A percentile compares a stretch with the other conserved stretches of the same genome.
Conservation (phyloP, 2,797 vertebrate species). For the Lerista edwardsae region DNA sequence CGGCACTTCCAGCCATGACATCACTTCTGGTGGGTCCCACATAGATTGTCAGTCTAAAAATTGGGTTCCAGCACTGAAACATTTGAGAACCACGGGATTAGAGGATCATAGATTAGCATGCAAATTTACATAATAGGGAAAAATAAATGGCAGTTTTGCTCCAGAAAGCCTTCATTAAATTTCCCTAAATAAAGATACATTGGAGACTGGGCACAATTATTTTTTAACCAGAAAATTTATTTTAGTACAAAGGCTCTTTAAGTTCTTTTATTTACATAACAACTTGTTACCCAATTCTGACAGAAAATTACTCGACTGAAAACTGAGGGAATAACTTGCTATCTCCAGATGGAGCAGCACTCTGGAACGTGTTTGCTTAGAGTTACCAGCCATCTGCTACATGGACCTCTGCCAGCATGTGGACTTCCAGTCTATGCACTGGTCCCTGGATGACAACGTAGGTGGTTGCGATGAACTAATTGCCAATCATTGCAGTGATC, state of each 20-base stretch:
- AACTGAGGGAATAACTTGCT: conserved; percentile 36
- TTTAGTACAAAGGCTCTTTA: conserved; percentile 29
- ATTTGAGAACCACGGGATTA: too few relatives aligned
- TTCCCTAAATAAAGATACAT: conserved; percentile 29
- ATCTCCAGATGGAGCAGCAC: background rate
- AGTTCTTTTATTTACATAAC: conserved; percentile 14
- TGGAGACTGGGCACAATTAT: background rate
- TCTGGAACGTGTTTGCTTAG: conserved; percentile 48
- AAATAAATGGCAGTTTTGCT: background rate
- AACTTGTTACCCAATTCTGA: conserved; percentile 39
- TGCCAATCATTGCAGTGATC: conserved; percentile 32
- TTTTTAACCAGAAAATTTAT: conserved; percentile 12
- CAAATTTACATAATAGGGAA: conserved; percentile 3
- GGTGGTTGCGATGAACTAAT: conserved; percentile 32
- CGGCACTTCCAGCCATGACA: too few relatives aligned
- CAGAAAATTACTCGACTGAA: conserved; percentile 36
- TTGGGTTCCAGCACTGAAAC: too few relatives aligned
- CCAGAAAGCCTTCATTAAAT: background rate
- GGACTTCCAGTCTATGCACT: conserved; percentile 3
- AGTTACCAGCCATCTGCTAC: conserved; percentile 55
- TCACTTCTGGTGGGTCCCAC: too few relatives aligned
- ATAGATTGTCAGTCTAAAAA: too few relatives aligned
- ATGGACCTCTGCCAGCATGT: conserved; percentile 41
- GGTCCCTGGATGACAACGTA: conserved; percentile 40
- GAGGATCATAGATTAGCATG: background rate